Percentiles rank a stretch among this genome's conserved stretches.
These are phyloP conservation scores for Plemyria rubiginata DNA, from an alignment of 2,888 invertebrate species.

Conservation along the genomic window DNA sequence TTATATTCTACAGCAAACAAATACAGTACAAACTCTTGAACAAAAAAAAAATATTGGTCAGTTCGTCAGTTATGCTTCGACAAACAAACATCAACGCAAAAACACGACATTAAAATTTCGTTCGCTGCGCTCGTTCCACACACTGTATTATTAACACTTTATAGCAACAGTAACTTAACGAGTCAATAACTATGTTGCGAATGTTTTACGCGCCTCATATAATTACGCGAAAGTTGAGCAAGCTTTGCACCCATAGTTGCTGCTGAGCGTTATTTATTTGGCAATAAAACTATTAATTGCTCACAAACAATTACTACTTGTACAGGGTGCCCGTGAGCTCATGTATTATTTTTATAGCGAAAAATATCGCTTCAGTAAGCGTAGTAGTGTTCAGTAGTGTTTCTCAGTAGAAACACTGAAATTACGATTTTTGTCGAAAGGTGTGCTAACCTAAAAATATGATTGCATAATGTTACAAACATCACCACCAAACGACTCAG, in stretches of 20 bases:
- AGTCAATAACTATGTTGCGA: slow-evolving; percentile 9
- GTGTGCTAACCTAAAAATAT: too few species aligned
- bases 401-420: too few species aligned
- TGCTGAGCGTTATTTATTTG: slow-evolving; percentile 9
- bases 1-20: too few species aligned
- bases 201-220: slow-evolving; percentile 4
- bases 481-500: too few species aligned
- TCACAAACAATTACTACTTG: slow-evolving; percentile 19
- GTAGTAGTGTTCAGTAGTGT: too few species aligned
- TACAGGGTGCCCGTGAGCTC: not conserved
- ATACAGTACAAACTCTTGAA: too few species aligned
- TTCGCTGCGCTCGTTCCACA: not conserved
- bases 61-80: not conserved
- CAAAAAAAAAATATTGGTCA: too few species aligned
- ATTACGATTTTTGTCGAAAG: too few species aligned
- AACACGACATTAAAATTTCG: not conserved
- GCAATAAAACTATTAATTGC: slow-evolving; percentile 30
- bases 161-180: not conserved
- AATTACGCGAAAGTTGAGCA: slow-evolving; percentile 11
- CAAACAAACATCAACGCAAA: not conserved
- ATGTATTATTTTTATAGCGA: too few species aligned
- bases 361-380: too few species aligned
- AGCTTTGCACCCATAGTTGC: not conserved
- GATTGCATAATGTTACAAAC: too few species aligned
- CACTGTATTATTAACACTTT: not conserved